Evolutionary conservation across 2,797 vertebrate genomes (phyloP), one percentile per base, ranked within the genome.

Genomic region (Margarornis squamiger): DNA sequence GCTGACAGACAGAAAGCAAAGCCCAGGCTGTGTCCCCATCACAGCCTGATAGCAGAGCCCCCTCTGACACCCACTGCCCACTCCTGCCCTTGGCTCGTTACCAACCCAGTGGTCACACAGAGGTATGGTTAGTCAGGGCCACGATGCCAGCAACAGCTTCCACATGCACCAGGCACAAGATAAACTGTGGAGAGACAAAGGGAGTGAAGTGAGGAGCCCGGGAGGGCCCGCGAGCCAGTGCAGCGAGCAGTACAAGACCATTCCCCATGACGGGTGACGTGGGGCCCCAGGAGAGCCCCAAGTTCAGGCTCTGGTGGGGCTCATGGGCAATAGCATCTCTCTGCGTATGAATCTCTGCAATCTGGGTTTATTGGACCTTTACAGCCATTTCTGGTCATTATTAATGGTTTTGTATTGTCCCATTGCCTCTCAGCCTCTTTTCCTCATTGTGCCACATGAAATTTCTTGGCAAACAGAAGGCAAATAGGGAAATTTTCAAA

Each of bases 151-250:
- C 83, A 79, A 7, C 0, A 1, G 66, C 84, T 91, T 90, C 93
- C 38, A 6, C 96, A 95, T 96, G 95, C 93, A 96, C 29, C 92
- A 48, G 92, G 70, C 91, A 90, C 80, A 26, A 81, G 83, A 55
- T 5, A 34, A 77, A 89, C 93, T 88, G 94, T n/a, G 81, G 84
- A 80, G 84, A 95, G 52, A 94, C 88, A 95, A 57, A 82, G 59
- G 27, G n/a, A 34, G 74, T 54, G 92, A 91, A 51, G 71, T 94
- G 48, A 92, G 58, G 79, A 94, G 76, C 38, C 62, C 3, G 2
- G n/a, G 41, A 90, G 65, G 2, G 0, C 46, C 80, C 61, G 1
- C 0, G 8, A 41, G 38, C n/a, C 10, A 8, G 21, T 4, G 71
- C 24, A 7, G 58, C 38, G 78, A 70, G 80, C 92, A 82, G 82